Conservation (phyloP, 2,888 invertebrate genomes). For the Rhogogaster chlorosoma region DNA sequence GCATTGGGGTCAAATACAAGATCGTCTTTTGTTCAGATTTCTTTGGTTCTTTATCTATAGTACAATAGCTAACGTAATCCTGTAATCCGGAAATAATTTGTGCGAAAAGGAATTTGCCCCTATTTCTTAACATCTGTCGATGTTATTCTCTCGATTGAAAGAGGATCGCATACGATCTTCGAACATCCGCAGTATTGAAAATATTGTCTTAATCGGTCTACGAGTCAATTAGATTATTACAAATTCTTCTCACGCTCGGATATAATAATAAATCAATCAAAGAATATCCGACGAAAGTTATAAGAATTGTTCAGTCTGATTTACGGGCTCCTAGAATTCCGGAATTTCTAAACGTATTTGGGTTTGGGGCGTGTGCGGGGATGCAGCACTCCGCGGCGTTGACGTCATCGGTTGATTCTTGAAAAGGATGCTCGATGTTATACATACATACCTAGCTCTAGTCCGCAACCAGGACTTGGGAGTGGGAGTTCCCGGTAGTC, state of each 20-base stretch:
- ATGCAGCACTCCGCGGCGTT: conserved; percentile 53
- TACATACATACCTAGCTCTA: conserved; percentile 19
- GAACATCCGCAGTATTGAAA: not conserved
- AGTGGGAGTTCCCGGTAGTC: conserved; percentile 38
- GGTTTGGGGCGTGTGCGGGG: conserved; percentile 21
- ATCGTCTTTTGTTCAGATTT: not conserved
- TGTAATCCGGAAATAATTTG: not conserved
- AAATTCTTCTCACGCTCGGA: not conserved
- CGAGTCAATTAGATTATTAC: not conserved
- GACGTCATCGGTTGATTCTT: conserved; percentile 64
- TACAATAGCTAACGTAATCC: conserved; percentile 11
- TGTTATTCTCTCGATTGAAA: no score
- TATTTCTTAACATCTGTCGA: not conserved
- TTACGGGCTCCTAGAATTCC: not conserved
- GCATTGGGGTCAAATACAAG: conserved; percentile 13
- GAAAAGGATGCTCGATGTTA: conserved; percentile 46
- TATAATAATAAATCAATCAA: not conserved
- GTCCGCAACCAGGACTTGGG: conserved; percentile 28
- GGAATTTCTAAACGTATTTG: not conserved
- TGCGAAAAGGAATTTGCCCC: not conserved
- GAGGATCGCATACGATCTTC: no score
- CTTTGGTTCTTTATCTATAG: not conserved
- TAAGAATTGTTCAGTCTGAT: not conserved
- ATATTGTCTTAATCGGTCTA: not conserved
- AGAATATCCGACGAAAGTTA: not conserved